Evolutionary conservation across 2,113 vertebrate species (phyloP).

Genomic region (Cololabis saira): DNA sequence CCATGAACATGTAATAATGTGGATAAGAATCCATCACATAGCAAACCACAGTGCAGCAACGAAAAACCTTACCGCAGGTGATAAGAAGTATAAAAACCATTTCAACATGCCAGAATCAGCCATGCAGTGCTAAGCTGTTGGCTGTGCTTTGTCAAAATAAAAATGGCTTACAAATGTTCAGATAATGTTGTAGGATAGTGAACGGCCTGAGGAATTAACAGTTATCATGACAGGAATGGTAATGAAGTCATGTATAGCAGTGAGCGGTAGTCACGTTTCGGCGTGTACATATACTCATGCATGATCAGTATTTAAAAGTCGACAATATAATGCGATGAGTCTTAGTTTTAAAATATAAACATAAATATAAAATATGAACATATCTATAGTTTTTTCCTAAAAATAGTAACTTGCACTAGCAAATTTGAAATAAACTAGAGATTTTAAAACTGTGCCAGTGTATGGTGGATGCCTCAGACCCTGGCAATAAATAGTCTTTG

Average conservation of each 20-base stretch:
- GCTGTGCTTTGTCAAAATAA: conserved; percentile 41
- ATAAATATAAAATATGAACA: no score
- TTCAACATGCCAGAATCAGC: conserved; percentile 33
- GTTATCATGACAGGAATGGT: conserved; percentile 18
- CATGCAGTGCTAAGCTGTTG: conserved; percentile 40
- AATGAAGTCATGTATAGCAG: conserved; percentile 25
- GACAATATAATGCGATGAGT: conserved; percentile 4
- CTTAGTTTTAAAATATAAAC: background rate
- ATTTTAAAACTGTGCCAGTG: conserved; percentile 22
- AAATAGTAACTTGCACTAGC: no score
- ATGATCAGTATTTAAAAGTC: conserved; percentile 1
- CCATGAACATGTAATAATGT: conserved; percentile 34
- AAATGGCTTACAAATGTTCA: conserved; percentile 42
- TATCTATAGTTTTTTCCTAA: no score
- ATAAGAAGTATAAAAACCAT: conserved; percentile 34
- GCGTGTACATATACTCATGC: background rate
- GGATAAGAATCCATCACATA: conserved; percentile 36
- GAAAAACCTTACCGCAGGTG: conserved; percentile 40
- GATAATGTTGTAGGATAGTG: conserved; percentile 48
- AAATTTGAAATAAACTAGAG: conserved; percentile 20
- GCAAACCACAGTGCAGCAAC: conserved; percentile 49
- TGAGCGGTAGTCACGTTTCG: conserved; percentile 15
- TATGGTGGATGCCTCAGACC: conserved; percentile 19
- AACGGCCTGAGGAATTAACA: conserved; percentile 37
- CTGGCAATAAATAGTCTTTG: conserved; percentile 28